Base-by-base conservation (phyloP, 2,113 vertebrate genomes). In the Todiramphus saurophagus region DNA sequence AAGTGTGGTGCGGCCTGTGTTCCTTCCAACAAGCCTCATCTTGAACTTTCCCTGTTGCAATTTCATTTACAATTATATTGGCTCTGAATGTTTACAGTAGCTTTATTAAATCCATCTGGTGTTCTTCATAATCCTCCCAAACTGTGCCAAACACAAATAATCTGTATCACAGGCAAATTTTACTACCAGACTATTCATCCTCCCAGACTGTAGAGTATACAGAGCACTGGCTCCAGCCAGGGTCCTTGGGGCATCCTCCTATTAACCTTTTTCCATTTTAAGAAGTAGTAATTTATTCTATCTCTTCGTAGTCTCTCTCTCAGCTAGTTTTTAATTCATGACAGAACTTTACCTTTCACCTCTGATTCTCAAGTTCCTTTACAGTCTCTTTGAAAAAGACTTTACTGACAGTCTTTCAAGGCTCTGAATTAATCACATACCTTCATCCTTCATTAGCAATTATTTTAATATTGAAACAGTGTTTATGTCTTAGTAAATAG, bases 71-170 rank as follows among this genome's bases (percentile, higher is more conserved):
- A 70, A 64, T 87, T 78, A 87, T 58, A 60, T 58, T 93, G 77
- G 70, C 92, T 95, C 62, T 80, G 95, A 81, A 89, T 35, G 7
- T 91, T 94, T 96, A 86, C 48, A 90, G 85, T 80, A 73, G 69
- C 51, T 82, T 92, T 96, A 90, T 94, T 92, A 93, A 86, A 93
- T 91, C 86, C 90, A 94, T 92, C 88, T 96, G 80, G 48, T 90
- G 75, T 86, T 96, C 68, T 82, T 93, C 73, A 48, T 59, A 87
- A 84, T 82, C 46, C 39, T 94, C 51, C 53, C 59, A 82, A 95
- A 77, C 24, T 48, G 35, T 94, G 80, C 70, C 84, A 96, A 90
- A 89, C 56, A 85, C 72, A 90, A 96, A 88, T 87, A 93, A 87
- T 86, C 58, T 83, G 63, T 68, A 80, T 83, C 77, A 84, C 37